Base-by-base conservation (phyloP, 1,140 invertebrate genomes). In the Pseudachorutes palmiensis region DNA sequence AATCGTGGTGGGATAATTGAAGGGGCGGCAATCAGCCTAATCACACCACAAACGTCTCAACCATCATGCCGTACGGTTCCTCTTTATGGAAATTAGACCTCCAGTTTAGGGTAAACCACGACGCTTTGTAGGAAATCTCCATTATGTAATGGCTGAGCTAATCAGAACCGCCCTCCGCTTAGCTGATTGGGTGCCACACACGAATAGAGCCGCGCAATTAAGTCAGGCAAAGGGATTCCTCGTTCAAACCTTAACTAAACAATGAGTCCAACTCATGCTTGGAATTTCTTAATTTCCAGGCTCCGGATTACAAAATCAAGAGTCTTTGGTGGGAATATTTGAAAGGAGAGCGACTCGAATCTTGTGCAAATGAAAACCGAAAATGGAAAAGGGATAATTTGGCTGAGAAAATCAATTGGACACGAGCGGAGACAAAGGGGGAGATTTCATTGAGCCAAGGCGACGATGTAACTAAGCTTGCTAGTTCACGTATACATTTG, bases 41-140 rank as follows among this genome's bases (percentile, higher is more conserved):
- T 45, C 36, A 45, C 19, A 55, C 51, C 51, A 55, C 51, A 55
- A 55, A 55, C 51, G 51, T 55, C 51, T 55, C 24, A 55, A 16
- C 5, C 24, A 26, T 5, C 12, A 55, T 16, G 9, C 5, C 51
- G 3, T 14, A 55, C 9, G 12, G 51, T n/a, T n/a, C 12, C 51
- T 55, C 51, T 55, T 55, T 55, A 55, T 55, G 51, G 24, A 55
- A 55, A 55, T 55, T 55, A 55, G 51, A 26, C 14, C n/a, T 55
- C 5, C 36, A 55, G 14, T 12, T 16, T 14, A 24, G 51, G 51
- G 51, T 55, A 55, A 45, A 45, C 36, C 36, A 45, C 36, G 36
- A 45, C 36, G 36, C 36, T 45, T 9, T 19, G 19, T 45, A 45
- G 36, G 51, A 24, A 24, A 55, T 55, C 14, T 14, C 24, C 36